A percentile compares a stretch with the other conserved stretches of the same genome.
Evolutionary conservation across 1,140 invertebrate genomes (phyloP).

Genomic region (Eciton burchellii): DNA sequence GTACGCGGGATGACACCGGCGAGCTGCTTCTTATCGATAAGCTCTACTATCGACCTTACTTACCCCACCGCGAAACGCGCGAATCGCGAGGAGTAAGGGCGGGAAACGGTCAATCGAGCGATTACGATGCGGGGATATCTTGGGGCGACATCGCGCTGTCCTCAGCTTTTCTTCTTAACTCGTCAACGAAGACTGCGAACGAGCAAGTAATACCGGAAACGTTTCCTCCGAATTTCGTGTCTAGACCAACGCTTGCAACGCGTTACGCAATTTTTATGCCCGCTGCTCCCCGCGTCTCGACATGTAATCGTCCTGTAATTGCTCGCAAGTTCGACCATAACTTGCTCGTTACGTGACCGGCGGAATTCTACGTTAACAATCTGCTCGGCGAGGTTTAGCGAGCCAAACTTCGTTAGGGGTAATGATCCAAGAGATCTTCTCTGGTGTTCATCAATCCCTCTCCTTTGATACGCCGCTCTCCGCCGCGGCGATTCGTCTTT

Average conservation of each 20-base stretch:
- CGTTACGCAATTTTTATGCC: background rate
- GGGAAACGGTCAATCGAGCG: background rate
- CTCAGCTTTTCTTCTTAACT: too few species aligned
- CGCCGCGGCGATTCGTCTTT: slow-evolving; percentile 31
- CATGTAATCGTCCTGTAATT: slow-evolving; percentile 27
- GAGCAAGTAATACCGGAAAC: too few species aligned
- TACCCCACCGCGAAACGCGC: slow-evolving; percentile 15
- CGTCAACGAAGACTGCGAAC: too few species aligned
- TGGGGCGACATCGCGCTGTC: too few species aligned
- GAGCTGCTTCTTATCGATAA: slow-evolving; percentile 57
- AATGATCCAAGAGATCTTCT: slow-evolving; percentile 63
- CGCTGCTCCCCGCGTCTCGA: background rate
- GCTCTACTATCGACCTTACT: slow-evolving; percentile 35
- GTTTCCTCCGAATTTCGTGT: too few species aligned
- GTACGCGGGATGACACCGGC: slow-evolving; percentile 33
- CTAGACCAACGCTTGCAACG: too few species aligned
- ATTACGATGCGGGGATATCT: too few species aligned
- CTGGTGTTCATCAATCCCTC: slow-evolving; percentile 44
- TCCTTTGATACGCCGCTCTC: slow-evolving; percentile 30
- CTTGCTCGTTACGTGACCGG: slow-evolving; percentile 39
- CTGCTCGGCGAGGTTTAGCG: slow-evolving; percentile 34
- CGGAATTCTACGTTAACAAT: slow-evolving; percentile 41
- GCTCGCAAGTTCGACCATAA: slow-evolving; percentile 4
- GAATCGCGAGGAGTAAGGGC: background rate
- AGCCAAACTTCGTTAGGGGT: slow-evolving; percentile 57